These are phyloP conservation scores for Pilophorus perplexus DNA, from an alignment of 2,888 invertebrate genomes.

Conservation along the genomic window DNA sequence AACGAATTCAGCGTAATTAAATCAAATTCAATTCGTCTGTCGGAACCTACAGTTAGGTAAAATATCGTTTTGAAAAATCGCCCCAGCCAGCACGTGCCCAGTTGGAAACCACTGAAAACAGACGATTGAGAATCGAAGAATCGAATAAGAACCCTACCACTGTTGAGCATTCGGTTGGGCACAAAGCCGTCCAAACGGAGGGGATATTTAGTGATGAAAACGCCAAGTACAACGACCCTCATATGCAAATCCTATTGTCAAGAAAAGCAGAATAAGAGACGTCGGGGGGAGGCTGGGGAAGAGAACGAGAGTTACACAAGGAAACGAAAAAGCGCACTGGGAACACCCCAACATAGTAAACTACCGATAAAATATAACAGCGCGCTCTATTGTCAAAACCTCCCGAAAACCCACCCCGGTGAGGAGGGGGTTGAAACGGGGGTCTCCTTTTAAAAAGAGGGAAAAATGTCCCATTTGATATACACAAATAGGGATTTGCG, in stretches of 20 bases:
- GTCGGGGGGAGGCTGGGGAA: constrained; percentile 30
- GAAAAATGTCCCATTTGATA: constrained; percentile 47
- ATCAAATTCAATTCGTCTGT: too few species aligned
- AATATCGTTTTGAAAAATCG: too few species aligned
- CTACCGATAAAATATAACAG: constrained; percentile 48
- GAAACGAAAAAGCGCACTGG: constrained; percentile 23
- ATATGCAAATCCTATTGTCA: constrained; percentile 45
- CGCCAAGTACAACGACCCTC: constrained; percentile 43
- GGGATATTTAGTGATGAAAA: constrained; percentile 40
- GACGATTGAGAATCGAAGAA: too few species aligned
- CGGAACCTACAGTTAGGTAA: too few species aligned
- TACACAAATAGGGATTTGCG: constrained; percentile 48
- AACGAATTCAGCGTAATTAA: too few species aligned
- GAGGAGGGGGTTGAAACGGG: constrained; percentile 1
- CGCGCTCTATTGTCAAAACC: constrained; percentile 39
- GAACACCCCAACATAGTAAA: constrained; percentile 43
- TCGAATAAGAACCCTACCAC: constrained; percentile 10
- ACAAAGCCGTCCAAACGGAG: constrained; percentile 6
- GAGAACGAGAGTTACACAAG: constrained; percentile 18
- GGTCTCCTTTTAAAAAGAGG: constrained; percentile 33
- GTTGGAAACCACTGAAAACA: too few species aligned
- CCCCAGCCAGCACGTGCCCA: too few species aligned
- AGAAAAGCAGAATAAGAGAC: too few species aligned
- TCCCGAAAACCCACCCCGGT: constrained; percentile 8
- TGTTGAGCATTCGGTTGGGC: constrained; percentile 5